Evolutionary conservation across 2,888 invertebrate genomes (phyloP), one percentile per base, ranked within the genome.

Genomic region (Prionchulus punctatus): DNA sequence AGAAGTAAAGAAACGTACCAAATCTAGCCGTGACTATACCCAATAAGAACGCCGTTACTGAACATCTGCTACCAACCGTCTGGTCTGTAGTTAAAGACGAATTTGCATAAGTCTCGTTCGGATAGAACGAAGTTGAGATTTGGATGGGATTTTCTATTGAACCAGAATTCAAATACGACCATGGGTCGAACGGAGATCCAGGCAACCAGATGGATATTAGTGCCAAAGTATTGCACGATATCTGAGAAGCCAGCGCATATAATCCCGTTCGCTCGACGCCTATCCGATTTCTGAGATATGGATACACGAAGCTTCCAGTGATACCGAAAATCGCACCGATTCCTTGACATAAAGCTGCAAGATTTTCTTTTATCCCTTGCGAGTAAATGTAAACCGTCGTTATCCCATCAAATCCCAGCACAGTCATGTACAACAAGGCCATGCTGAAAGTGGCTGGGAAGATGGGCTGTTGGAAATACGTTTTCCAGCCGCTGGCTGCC

Each of bases 361-460:
- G 56, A 0, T 70, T 66, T 59, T 74, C 73, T n/a, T n/a, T n/a
- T n/a, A n/a, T n/a, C n/a, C n/a, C 58, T 18, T 30, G 53, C 12
- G 50, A 49, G 30, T 28, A 30, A 30, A 49, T 30, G 30, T 49
- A 49, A 73, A 76, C 76, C 42, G 70, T 71, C 26, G 76, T 76
- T 30, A 76, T 71, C 58, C 70, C 72, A 62, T 76, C 77, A 63
- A 77, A 76, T 2, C 75, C 74, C 12, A 77, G 65, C 2, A 77
- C 76, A 1, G 77, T 77, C 74, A 77, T 72, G 63, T 75, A 77
- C 27, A 76, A 64, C 27, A 67, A 64, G 28, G 75, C 72, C 48
- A 77, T 62, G 1, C 68, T 74, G 1, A 77, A 60, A 2, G 76
- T 76, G 18, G 76, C 75, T 58, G 67, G 65, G 7, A 71, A 66